phyloP scores from a whole-genome alignment of 2,888 invertebrate genomes.

The Trichopria drosophilae region DNA sequence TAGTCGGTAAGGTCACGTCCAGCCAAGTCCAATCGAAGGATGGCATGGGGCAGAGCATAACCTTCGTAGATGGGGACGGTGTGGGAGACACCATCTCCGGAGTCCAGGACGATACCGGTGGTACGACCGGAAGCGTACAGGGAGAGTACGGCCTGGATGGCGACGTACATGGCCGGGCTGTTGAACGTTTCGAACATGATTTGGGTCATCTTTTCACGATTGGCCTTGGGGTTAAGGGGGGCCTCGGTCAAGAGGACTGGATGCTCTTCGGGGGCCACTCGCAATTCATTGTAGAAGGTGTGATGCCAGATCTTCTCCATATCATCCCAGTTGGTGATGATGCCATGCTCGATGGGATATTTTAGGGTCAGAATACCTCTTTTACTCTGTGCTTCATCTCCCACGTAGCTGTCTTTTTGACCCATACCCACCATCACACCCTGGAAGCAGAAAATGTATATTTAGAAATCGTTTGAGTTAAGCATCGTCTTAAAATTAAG shows the following conservation, averaged over 20 bases:
- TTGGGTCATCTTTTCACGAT: constrained; percentile 95
- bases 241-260: constrained; percentile 92
- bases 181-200: constrained; percentile 93
- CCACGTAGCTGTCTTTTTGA: constrained; percentile 79
- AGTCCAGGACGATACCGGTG: constrained; percentile 90
- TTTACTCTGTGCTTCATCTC: constrained; percentile 85
- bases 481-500: no score
- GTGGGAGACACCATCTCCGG: constrained; percentile 91
- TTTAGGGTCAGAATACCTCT: constrained; percentile 85
- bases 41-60: constrained; percentile 90
- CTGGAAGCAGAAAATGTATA: constrained; percentile 1
- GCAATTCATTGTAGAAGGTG: constrained; percentile 90
- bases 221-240: constrained; percentile 92
- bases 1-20: constrained; percentile 96
- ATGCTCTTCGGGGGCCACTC: constrained; percentile 93
- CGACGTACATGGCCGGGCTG: constrained; percentile 92
- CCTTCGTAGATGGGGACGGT: constrained; percentile 92
- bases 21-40: constrained; percentile 94
- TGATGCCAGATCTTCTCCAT: constrained; percentile 98
- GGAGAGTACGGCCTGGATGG: constrained; percentile 93
- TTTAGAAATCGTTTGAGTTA: background rate
- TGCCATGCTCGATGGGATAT: constrained; percentile 93
- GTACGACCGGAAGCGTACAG: constrained; percentile 92
- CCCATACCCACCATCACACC: constrained; percentile 70
- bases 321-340: constrained; percentile 95